Conservation (phyloP, 2,113 vertebrate species). For the Dryoscopus gambensis region DNA sequence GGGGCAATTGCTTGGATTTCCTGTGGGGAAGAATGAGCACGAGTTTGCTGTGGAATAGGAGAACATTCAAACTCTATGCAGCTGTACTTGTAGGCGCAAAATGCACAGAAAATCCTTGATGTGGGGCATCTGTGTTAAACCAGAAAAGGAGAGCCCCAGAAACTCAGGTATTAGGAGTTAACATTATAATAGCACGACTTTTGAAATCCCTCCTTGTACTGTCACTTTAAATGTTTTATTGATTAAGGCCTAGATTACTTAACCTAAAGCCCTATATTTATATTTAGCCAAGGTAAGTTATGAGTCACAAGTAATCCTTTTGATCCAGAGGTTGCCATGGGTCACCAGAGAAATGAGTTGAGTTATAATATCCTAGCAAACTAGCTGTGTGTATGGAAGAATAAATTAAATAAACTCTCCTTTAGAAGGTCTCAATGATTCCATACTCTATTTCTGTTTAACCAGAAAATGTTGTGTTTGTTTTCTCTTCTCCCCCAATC, state of each 20-base stretch:
- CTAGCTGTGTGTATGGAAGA: conserved; percentile 55
- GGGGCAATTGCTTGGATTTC: conserved; percentile 57
- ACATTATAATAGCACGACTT: conserved; percentile 19
- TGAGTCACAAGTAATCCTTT: conserved; percentile 68
- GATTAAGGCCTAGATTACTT: conserved; percentile 68
- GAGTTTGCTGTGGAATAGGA: background rate
- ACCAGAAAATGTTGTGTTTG: conserved; percentile 46
- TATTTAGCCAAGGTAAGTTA: conserved; percentile 69
- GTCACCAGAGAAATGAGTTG: conserved; percentile 67
- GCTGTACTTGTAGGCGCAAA: background rate
- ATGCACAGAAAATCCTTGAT: background rate
- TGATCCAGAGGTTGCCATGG: conserved; percentile 63
- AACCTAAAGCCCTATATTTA: conserved; percentile 68
- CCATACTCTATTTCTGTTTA: conserved; percentile 48
- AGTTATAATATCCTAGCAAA: conserved; percentile 65
- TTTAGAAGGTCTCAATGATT: background rate
- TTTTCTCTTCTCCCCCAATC: conserved; percentile 2
- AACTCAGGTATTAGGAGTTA: conserved; percentile 25
- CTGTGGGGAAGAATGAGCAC: conserved; percentile 33
- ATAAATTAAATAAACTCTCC: conserved; percentile 63
- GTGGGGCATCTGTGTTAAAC: conserved; percentile 11
- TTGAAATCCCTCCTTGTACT: conserved; percentile 46
- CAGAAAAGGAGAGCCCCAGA: background rate
- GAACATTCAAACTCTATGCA: background rate
- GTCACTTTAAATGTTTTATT: conserved; percentile 69